These are phyloP conservation scores for Gymnodraco acuticeps DNA, from an alignment of 2,797 vertebrate species.

Conservation along the genomic window DNA sequence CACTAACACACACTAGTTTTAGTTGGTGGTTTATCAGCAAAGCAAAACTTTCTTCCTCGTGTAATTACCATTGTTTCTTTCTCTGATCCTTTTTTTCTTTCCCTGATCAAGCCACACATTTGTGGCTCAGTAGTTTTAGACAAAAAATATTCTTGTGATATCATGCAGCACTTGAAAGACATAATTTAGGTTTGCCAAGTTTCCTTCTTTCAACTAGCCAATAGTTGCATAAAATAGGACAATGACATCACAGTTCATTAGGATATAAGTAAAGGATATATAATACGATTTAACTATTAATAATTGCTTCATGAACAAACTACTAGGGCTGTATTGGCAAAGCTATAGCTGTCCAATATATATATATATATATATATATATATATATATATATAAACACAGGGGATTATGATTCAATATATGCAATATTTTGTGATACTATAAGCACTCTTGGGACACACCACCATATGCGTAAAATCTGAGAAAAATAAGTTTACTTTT, in stretches of 20 bases:
- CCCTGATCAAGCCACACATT: slow-evolving; percentile 25
- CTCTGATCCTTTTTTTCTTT: slow-evolving; percentile 17
- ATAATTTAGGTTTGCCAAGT: slow-evolving; percentile 29
- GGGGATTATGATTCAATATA: too few relatives aligned
- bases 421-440: too few relatives aligned
- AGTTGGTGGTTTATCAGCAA: slow-evolving; percentile 41
- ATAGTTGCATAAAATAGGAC: slow-evolving; percentile 32
- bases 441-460: too few relatives aligned
- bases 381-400: too few relatives aligned
- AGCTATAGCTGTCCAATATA: too few relatives aligned
- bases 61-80: slow-evolving; percentile 28
- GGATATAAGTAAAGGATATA: slow-evolving; percentile 19
- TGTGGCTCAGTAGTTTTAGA: slow-evolving; percentile 17
- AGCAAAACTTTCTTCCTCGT: slow-evolving; percentile 38
- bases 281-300: slow-evolving; percentile 43
- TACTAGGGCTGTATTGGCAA: too few relatives aligned
- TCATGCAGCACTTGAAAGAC: slow-evolving; percentile 26
- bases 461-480: too few relatives aligned
- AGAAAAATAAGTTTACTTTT: too few relatives aligned
- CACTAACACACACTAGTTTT: slow-evolving; percentile 1
- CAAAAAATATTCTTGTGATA: slow-evolving; percentile 27
- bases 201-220: slow-evolving; percentile 20
- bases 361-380: too few relatives aligned
- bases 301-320: slow-evolving; percentile 23
- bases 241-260: slow-evolving; percentile 35